Conservation (phyloP, 2,797 vertebrate genomes). For the Rhynchonycteris naso region DNA sequence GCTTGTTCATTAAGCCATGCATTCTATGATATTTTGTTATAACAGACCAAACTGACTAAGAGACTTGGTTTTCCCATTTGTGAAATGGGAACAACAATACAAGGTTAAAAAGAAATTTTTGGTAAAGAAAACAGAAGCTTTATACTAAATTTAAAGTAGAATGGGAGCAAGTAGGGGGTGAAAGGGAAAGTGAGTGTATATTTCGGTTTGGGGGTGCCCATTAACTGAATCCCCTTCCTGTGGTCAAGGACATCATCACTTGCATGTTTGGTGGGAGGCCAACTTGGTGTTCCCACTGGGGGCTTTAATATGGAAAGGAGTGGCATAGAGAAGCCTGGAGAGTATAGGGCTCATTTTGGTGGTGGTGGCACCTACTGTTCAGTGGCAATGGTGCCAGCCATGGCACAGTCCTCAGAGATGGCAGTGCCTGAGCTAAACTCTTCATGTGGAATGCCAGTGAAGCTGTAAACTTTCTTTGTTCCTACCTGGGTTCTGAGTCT, state of each 20-base stretch:
- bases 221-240: neutral
- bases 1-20: neutral
- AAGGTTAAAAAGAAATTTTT: neutral
- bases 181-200: neutral
- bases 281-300: neutral
- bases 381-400: neutral
- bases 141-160: neutral
- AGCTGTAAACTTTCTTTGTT: neutral
- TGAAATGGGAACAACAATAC: neutral
- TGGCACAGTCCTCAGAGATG: neutral
- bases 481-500: neutral
- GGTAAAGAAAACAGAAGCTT: neutral
- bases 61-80: slow-evolving; percentile 18
- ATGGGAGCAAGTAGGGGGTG: neutral
- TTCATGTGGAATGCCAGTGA: neutral
- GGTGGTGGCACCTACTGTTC: neutral
- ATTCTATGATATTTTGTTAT: neutral
- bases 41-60: neutral
- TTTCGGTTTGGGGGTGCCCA: neutral
- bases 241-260: neutral
- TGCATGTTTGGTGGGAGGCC: neutral
- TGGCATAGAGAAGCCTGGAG: neutral
- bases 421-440: neutral
- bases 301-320: neutral
- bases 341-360: neutral